A percentile compares a stretch with the other conserved stretches of the same genome.
Conservation (phyloP, 1,140 invertebrate species). For the Drosophila nigromelanica region DNA sequence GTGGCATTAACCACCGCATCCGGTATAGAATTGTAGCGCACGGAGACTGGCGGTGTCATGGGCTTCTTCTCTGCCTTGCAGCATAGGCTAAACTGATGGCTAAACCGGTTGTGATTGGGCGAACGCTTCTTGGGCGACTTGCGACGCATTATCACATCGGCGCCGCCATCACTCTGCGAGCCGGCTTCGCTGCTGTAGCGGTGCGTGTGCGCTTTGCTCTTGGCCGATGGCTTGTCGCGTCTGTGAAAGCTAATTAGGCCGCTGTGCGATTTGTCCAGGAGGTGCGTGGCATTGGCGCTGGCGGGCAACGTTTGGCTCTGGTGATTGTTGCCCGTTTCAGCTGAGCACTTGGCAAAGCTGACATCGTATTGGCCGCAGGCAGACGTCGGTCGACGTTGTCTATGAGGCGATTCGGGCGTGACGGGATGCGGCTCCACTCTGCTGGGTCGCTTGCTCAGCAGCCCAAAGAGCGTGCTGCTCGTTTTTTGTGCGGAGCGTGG, state of each 20-base stretch:
- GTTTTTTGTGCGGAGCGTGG: conserved; percentile 63
- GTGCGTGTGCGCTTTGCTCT: conserved; percentile 63
- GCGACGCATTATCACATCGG: conserved; percentile 67
- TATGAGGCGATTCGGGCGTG: conserved; percentile 63
- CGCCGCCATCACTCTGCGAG: conserved; percentile 70
- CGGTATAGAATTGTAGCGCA: conserved; percentile 83
- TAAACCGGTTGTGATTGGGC: conserved; percentile 78
- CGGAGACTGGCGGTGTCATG: conserved; percentile 76
- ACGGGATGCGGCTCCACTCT: conserved; percentile 69
- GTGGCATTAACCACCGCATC: conserved; percentile 47
- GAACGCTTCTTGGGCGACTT: conserved; percentile 77
- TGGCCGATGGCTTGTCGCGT: conserved; percentile 56
- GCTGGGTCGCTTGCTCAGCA: conserved; percentile 70
- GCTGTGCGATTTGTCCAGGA: conserved; percentile 71
- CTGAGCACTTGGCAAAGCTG: conserved; percentile 62
- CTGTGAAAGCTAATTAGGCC: conserved; percentile 74
- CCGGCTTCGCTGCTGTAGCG: conserved; percentile 71
- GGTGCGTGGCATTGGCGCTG: conserved; percentile 9
- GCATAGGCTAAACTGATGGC: conserved; percentile 81
- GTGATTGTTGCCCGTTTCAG: conserved; percentile 40
- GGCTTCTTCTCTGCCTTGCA: conserved; percentile 81
- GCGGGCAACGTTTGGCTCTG: conserved; percentile 73
- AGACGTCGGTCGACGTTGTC: conserved; percentile 55
- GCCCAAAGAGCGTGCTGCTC: conserved; percentile 61
- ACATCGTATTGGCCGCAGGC: conserved; percentile 69